phyloP scores from a whole-genome alignment of 1,140 invertebrate species.

The Bactericera cockerelli region DNA sequence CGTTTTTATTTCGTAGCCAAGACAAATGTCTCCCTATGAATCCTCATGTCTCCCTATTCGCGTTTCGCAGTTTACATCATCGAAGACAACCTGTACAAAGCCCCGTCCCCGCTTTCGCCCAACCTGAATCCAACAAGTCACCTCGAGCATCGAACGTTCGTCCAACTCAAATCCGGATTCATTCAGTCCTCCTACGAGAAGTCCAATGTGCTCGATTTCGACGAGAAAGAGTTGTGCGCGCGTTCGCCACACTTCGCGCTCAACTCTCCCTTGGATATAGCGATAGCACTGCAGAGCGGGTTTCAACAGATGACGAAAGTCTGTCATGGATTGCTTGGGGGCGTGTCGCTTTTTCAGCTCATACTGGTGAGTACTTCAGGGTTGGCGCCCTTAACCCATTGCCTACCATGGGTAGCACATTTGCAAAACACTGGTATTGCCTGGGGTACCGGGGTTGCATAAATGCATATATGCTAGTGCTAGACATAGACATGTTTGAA shows the following conservation, averaged over 20 bases:
- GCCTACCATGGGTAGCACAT: too few relatives aligned
- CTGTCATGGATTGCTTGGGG: constrained; percentile 4
- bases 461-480: too few relatives aligned
- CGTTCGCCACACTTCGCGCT: background rate
- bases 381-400: too few relatives aligned
- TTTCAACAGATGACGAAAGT: background rate
- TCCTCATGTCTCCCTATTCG: too few relatives aligned
- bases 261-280: background rate
- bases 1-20: too few relatives aligned
- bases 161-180: background rate
- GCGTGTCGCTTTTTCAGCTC: background rate
- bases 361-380: background rate
- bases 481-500: too few relatives aligned
- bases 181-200: background rate
- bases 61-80: background rate
- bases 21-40: too few relatives aligned
- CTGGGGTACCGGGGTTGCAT: too few relatives aligned
- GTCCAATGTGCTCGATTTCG: background rate
- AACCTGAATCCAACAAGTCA: background rate
- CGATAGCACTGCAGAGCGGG: background rate
- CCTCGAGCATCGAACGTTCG: background rate
- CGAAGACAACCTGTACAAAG: background rate
- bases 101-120: background rate
- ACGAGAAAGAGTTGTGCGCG: background rate
- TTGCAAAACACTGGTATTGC: too few relatives aligned